Conservation (phyloP, 2,888 invertebrate species). For the Nymphalis c-album region DNA sequence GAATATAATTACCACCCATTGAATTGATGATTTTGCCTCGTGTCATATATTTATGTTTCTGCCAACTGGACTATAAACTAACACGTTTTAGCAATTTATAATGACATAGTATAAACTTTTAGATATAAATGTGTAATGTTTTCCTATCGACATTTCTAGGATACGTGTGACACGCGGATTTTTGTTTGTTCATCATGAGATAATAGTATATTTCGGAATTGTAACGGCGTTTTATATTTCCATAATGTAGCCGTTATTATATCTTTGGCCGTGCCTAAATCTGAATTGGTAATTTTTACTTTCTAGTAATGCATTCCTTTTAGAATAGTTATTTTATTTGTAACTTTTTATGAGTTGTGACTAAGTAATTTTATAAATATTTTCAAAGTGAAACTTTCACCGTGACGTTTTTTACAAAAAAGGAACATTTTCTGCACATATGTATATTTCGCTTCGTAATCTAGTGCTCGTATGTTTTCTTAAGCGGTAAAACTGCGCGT, state of each 20-base stretch:
- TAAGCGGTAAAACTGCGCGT: slow-evolving; percentile 51
- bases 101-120: slow-evolving; percentile 2
- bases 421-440: slow-evolving; percentile 50
- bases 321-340: background rate
- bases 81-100: slow-evolving; percentile 7
- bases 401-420: slow-evolving; percentile 22
- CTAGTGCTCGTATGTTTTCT: slow-evolving; percentile 45
- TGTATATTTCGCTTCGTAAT: slow-evolving; percentile 54
- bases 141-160: background rate
- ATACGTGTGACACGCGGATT: background rate
- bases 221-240: slow-evolving; percentile 4
- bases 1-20: slow-evolving; percentile 27
- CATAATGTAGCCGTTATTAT: slow-evolving; percentile 8
- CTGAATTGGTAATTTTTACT: slow-evolving; percentile 6
- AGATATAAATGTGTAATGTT: background rate
- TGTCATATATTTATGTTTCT: background rate
- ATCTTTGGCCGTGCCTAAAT: slow-evolving; percentile 10
- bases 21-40: slow-evolving; percentile 9
- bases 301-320: background rate
- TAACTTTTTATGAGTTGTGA: background rate
- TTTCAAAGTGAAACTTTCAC: background rate
- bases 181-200: background rate
- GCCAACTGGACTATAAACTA: background rate
- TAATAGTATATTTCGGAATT: slow-evolving; percentile 5
- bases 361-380: too few relatives aligned